Conservation (phyloP, 2,113 vertebrate genomes). For the Emberiza fucata region DNA sequence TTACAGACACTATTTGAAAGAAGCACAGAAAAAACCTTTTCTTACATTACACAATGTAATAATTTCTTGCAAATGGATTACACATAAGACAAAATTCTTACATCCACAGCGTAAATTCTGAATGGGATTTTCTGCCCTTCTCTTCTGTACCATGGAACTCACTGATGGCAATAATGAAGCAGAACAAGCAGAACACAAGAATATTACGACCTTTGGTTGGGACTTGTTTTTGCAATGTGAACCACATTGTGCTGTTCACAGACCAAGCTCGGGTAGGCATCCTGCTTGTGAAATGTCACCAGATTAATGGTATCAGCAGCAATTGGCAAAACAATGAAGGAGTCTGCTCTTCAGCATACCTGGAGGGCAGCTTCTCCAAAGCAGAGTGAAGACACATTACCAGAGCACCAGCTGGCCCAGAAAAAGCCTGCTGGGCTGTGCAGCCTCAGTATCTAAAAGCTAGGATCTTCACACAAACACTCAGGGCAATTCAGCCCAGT, state of each 20-base stretch:
- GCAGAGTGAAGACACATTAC: neutral
- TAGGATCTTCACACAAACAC: neutral
- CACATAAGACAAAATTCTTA: neutral
- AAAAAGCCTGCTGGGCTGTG: neutral
- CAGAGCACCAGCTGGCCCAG: neutral
- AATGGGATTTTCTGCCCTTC: neutral
- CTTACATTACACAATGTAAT: neutral
- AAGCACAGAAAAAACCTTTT: neutral
- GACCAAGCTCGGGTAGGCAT: accelerated
- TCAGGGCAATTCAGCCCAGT: neutral
- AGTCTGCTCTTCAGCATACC: neutral
- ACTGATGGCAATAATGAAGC: neutral
- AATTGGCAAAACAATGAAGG: neutral
- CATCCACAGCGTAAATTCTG: neutral
- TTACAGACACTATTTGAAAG: neutral
- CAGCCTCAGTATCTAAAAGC: neutral
- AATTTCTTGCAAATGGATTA: neutral
- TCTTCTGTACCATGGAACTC: neutral
- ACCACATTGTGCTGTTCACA: neutral
- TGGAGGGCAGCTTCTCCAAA: neutral
- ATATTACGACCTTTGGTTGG: neutral
- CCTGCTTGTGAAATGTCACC: neutral
- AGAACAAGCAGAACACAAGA: neutral
- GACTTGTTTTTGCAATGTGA: neutral
- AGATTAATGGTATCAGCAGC: neutral